Evolutionary conservation across 2,888 invertebrate species (phyloP).

Genomic region (Pachymerium ferrugineum): DNA sequence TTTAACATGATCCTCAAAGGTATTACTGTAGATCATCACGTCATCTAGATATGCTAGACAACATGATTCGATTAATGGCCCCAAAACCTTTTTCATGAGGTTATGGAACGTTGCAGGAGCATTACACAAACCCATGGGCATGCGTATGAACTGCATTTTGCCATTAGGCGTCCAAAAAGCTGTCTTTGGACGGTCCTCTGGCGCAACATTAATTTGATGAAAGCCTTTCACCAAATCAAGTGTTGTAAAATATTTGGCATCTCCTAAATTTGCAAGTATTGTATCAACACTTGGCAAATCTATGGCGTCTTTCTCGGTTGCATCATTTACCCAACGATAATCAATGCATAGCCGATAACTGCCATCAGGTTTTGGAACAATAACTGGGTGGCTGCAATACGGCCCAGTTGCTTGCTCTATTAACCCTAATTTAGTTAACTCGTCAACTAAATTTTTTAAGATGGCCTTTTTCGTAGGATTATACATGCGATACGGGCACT

Average conservation of each 20-base stretch:
- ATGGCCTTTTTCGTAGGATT: too few species aligned
- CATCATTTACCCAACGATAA: slow-evolving; percentile 45
- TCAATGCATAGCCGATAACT: slow-evolving; percentile 46
- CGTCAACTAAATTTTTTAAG: too few species aligned
- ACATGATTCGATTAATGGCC: not conserved
- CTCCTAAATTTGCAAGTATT: not conserved
- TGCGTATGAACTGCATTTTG: too few species aligned
- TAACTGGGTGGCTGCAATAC: too few species aligned
- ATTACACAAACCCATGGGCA: too few species aligned
- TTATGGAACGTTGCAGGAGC: slow-evolving; percentile 46
- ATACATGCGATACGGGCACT: too few species aligned
- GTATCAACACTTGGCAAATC: too few species aligned
- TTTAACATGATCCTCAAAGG: not conserved
- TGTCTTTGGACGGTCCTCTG: not conserved
- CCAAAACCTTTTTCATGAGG: slow-evolving; percentile 40
- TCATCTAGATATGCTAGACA: not conserved
- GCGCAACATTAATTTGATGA: too few species aligned
- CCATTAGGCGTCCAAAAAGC: too few species aligned
- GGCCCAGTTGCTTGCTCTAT: not conserved
- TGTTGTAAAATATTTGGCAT: not conserved
- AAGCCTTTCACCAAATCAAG: too few species aligned
- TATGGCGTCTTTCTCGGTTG: too few species aligned
- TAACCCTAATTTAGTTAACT: not conserved
- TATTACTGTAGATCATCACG: not conserved
- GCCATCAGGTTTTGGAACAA: slow-evolving; percentile 41